Percentiles rank a stretch among this genome's conserved stretches.
These are phyloP conservation scores for Nansenia antarctica DNA, from an alignment of 2,113 vertebrate species.

Conservation along the genomic window DNA sequence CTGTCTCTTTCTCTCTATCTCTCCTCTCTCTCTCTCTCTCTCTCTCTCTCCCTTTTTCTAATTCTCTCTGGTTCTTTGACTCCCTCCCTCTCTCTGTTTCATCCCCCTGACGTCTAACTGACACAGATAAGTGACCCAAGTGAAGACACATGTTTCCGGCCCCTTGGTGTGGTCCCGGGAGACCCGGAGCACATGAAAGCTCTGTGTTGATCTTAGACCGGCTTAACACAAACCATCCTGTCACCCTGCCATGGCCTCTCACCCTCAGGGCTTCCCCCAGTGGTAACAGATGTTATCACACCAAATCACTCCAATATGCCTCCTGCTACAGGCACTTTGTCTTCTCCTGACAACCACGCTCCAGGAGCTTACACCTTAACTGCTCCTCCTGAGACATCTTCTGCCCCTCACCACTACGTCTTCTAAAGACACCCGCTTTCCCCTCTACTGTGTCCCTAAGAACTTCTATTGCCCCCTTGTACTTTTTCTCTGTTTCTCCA, in stretches of 20 bases:
- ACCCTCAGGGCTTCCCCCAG: conserved; percentile 21
- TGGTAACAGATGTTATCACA: neutral
- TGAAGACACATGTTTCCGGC: conserved; percentile 16
- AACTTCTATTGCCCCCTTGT: too few species aligned
- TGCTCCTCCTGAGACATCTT: too few species aligned
- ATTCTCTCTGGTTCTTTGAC: neutral
- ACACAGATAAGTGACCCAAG: too few species aligned
- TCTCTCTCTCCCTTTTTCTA: neutral
- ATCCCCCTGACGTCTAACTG: neutral
- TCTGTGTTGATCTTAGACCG: conserved; percentile 25
- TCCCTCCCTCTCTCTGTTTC: neutral
- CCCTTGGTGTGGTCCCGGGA: conserved; percentile 13
- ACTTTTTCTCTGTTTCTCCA: conserved; percentile 3
- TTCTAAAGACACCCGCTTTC: too few species aligned
- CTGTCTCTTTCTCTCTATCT: neutral
- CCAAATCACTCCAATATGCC: neutral
- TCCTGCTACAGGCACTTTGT: neutral
- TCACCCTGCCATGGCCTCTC: conserved; percentile 32
- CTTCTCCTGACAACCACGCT: too few species aligned
- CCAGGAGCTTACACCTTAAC: too few species aligned
- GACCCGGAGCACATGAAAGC: conserved; percentile 39
- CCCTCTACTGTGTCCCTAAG: too few species aligned
- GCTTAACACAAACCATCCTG: conserved; percentile 45
- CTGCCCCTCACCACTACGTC: too few species aligned
- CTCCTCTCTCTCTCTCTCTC: neutral